Evolutionary conservation across 2,113 vertebrate genomes (phyloP).

Genomic region (Poeciliopsis occidentalis): DNA sequence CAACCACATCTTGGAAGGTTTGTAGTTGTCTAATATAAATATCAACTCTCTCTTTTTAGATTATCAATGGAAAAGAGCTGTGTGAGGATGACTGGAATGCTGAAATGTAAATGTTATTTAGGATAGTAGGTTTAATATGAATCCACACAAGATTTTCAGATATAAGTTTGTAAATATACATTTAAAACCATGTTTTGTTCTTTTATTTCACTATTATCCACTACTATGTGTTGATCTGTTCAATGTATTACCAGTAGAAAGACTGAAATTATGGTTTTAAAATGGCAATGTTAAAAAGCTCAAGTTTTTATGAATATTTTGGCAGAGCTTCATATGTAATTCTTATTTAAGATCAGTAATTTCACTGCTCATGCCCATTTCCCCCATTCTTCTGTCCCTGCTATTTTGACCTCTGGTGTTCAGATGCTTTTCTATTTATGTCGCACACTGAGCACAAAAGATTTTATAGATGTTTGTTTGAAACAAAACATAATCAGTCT

Average conservation of each 20-base stretch:
- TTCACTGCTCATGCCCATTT: background rate
- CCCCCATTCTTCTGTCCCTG: background rate
- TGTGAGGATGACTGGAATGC: too few species aligned
- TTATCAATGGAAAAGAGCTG: too few species aligned
- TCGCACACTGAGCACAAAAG: constrained; percentile 36
- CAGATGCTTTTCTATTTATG: constrained; percentile 16
- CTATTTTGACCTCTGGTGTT: constrained; percentile 8
- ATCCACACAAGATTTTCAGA: background rate
- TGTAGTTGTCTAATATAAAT: too few species aligned
- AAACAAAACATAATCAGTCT: constrained; percentile 26
- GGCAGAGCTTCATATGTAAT: background rate
- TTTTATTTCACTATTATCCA: background rate
- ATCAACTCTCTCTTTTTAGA: too few species aligned
- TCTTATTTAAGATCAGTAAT: background rate
- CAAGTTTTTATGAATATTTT: background rate
- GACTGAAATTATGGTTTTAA: background rate
- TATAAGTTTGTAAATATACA: background rate
- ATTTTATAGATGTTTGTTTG: constrained; percentile 28
- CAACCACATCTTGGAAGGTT: too few species aligned
- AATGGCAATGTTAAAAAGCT: background rate
- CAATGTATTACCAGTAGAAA: too few species aligned
- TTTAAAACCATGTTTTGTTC: background rate
- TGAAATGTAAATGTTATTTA: too few species aligned
- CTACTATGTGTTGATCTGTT: too few species aligned
- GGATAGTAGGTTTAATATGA: too few species aligned